These are phyloP conservation scores for Muscicapa adusta DNA, from an alignment of 2,113 vertebrate species.

Conservation along the genomic window DNA sequence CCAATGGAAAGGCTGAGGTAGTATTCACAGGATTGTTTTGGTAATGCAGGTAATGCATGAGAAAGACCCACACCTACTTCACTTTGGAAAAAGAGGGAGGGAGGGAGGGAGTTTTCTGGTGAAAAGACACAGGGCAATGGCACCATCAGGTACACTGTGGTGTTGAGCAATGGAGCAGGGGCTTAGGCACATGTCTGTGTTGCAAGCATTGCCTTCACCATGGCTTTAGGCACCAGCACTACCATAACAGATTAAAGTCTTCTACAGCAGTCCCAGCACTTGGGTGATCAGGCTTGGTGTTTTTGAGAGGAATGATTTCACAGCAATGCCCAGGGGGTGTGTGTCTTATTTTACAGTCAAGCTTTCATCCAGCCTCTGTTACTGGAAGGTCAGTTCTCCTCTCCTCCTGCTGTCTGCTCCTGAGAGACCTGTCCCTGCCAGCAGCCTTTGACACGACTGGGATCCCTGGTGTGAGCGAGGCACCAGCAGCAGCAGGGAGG, in stretches of 20 bases:
- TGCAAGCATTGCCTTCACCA: background rate
- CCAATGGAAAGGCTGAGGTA: background rate
- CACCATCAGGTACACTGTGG: background rate
- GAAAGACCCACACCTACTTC: background rate
- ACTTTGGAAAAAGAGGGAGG: background rate
- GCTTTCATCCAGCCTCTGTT: background rate
- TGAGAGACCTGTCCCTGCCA: background rate
- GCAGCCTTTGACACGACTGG: too few species aligned
- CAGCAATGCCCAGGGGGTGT: fast-evolving
- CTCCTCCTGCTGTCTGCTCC: background rate
- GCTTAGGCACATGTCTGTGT: background rate
- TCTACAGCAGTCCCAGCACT: background rate
- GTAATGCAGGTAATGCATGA: background rate
- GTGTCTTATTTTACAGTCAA: background rate
- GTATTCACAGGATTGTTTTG: background rate
- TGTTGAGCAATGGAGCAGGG: background rate
- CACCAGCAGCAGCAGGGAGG: background rate
- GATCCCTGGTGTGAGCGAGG: background rate
- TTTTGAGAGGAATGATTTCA: background rate
- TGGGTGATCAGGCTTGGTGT: background rate
- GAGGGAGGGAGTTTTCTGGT: background rate
- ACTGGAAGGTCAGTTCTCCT: background rate
- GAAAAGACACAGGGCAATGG: background rate
- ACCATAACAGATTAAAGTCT: background rate
- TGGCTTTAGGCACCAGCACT: background rate